These are phyloP conservation scores for Okapia johnstoni DNA, from an alignment of 2,113 vertebrate genomes.

Conservation along the genomic window DNA sequence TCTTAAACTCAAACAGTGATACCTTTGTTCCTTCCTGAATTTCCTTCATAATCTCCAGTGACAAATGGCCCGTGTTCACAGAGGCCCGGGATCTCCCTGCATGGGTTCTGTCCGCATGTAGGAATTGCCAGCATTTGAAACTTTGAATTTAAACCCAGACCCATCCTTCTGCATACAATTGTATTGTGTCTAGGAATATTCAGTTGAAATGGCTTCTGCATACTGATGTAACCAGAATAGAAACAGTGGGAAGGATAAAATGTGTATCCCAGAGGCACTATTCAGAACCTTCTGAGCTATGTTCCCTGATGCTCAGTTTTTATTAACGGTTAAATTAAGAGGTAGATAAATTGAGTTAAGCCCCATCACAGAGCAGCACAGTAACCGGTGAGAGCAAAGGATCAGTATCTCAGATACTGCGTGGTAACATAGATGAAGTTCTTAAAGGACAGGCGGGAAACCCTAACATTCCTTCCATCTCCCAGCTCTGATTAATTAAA, in stretches of 20 bases:
- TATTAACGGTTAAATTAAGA: constrained; percentile 77
- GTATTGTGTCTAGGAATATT: constrained; percentile 77
- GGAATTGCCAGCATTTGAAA: constrained; percentile 46
- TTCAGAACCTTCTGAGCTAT: constrained; percentile 71
- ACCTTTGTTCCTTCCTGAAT: constrained; percentile 1
- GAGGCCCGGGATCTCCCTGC: constrained; percentile 55
- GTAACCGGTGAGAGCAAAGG: constrained; percentile 33
- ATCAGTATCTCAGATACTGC: constrained; percentile 23
- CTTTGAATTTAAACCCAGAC: constrained; percentile 43
- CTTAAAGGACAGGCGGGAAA: neutral
- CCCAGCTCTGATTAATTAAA: constrained; percentile 70
- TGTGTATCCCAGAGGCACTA: constrained; percentile 70
- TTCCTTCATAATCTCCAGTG: constrained; percentile 71
- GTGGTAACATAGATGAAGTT: neutral
- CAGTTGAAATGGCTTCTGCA: constrained; percentile 73
- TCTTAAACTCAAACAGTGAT: constrained; percentile 39
- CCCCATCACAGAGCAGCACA: constrained; percentile 41
- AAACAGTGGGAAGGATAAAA: constrained; percentile 71
- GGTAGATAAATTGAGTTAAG: constrained; percentile 74
- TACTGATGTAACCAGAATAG: constrained; percentile 77
- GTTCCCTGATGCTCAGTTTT: constrained; percentile 72
- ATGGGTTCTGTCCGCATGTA: constrained; percentile 33
- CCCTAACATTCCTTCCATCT: neutral
- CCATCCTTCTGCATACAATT: constrained; percentile 66
- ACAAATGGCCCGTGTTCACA: constrained; percentile 68